Evolutionary conservation across 2,113 vertebrate genomes (phyloP), one percentile per base, ranked within the genome.

Genomic region (Morone chrysops): DNA sequence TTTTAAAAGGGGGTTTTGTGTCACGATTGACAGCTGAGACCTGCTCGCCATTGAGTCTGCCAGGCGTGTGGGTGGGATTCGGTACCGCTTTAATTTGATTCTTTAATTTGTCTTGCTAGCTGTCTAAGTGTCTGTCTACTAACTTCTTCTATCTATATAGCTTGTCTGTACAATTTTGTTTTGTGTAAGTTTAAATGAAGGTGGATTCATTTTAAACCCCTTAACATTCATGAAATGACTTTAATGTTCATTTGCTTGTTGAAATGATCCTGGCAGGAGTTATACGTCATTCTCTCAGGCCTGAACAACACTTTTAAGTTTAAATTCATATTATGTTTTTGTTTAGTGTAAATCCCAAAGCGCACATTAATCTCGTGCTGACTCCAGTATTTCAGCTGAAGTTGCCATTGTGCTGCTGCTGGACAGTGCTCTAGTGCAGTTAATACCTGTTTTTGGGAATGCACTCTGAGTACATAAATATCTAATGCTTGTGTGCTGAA

Each of bases 391-490:
- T 83, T 67, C 25, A 72, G 20, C 4, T 70, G 17, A 70, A 56
- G 63, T 16, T 66, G n/a, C 62, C 54, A 18, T 31, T 68, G 43
- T 68, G 12, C 7, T 68, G 8, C 54, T 60, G 43, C 31, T 41
- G 53, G 20, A 70, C 43, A 40, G 22, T 69, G 38, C 51, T 51
- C 20, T 31, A 47, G 45, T 48, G 71, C 48, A 65, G 17, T 78
- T 74, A 65, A 36, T 41, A 16, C 22, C n/a, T 53, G 50, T 67
- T 78, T 88, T 84, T 38, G 65, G n/a, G 41, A 81, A 62, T 8
- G 25, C 53, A 65, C 63, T 56, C 50, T 50, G 22, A 14, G 45
- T 61, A 63, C 43, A 65, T 83, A 36, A 60, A 84, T 82, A 61
- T 75, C 14, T 66, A 2, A 31, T 81, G 65, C 51, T 14, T 82